A percentile compares a stretch with the other conserved stretches of the same genome.
Conservation (phyloP, 2,888 invertebrate species). For the Cenopis cana region DNA sequence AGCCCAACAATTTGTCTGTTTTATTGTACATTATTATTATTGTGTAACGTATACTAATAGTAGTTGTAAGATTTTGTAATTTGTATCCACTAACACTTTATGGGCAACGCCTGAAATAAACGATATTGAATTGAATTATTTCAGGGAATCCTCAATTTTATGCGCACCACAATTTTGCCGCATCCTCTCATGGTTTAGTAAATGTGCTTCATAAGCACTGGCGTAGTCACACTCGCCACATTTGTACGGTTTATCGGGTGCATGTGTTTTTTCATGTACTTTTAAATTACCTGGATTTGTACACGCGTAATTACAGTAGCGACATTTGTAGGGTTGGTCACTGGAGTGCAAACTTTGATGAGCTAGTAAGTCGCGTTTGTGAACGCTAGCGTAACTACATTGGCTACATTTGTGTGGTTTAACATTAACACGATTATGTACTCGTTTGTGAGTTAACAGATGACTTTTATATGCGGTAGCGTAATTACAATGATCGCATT, state of each 20-base stretch:
- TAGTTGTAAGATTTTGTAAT: no score
- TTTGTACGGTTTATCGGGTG: not conserved
- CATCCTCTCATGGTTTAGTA: not conserved
- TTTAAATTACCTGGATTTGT: not conserved
- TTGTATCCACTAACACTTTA: no score
- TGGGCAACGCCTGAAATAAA: no score
- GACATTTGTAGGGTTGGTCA: not conserved
- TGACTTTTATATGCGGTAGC: not conserved
- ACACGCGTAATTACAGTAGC: not conserved
- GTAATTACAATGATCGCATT: not conserved
- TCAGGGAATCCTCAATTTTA: not conserved
- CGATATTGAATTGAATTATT: no score
- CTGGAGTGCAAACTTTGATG: not conserved
- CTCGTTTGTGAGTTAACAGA: not conserved
- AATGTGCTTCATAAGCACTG: not conserved
- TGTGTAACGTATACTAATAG: no score
- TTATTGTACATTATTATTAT: no score
- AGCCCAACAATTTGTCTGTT: no score
- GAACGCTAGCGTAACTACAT: not conserved
- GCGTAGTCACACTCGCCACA: not conserved
- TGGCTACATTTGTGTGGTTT: not conserved
- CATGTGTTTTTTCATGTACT: not conserved
- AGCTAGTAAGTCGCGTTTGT: not conserved
- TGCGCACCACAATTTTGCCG: not conserved
- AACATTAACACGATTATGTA: not conserved